These are phyloP conservation scores for Ceryle rudis DNA, from an alignment of 2,797 vertebrate genomes.

Conservation along the genomic window DNA sequence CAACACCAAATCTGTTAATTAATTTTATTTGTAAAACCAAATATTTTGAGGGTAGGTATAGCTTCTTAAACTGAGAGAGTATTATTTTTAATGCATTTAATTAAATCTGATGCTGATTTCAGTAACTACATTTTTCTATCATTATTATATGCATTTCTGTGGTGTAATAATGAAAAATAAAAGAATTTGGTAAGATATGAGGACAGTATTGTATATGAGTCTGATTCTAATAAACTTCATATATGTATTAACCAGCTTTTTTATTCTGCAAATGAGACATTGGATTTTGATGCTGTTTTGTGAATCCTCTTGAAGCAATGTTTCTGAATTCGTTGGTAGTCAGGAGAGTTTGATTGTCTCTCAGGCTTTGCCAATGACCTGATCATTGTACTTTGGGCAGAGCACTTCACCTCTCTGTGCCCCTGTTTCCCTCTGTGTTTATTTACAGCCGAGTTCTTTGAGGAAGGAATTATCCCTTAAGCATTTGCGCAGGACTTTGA, in stretches of 20 bases:
- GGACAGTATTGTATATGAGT: not conserved
- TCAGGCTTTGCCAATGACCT: not conserved
- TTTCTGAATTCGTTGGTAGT: not conserved
- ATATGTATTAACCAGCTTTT: not conserved
- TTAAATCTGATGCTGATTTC: conserved; percentile 34
- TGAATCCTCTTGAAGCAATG: not conserved
- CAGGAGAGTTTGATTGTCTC: not conserved
- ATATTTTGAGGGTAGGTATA: not conserved
- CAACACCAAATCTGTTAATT: not conserved
- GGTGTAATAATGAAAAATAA: not conserved
- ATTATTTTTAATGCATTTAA: not conserved
- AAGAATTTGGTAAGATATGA: not conserved
- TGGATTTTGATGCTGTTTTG: not conserved
- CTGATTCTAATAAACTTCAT: not conserved
- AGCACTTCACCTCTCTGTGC: not conserved
- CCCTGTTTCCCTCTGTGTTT: not conserved
- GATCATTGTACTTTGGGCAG: not conserved
- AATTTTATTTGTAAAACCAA: not conserved
- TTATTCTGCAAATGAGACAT: not conserved
- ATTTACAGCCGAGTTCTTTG: not conserved
- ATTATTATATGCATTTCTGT: not conserved
- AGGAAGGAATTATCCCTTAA: not conserved
- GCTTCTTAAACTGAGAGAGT: not conserved
- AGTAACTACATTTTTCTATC: not conserved
- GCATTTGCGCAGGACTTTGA: not conserved